Conservation (phyloP, 1,140 invertebrate species). For the Drosophila navojoa region DNA sequence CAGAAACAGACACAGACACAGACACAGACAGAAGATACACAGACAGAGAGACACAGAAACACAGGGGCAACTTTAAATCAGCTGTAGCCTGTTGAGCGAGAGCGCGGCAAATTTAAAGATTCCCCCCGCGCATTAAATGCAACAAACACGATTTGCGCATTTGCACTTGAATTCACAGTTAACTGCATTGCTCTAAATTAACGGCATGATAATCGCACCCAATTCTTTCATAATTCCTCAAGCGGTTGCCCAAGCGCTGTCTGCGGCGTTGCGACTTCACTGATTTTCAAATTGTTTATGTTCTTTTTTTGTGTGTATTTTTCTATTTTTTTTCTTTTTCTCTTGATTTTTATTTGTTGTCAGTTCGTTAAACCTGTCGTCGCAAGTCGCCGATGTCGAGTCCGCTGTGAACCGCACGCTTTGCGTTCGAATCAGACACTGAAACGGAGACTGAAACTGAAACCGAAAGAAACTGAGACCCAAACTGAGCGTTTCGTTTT, state of each 20-base stretch:
- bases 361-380: slow-evolving; percentile 19
- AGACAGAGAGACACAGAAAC: neutral
- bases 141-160: neutral
- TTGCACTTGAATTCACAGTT: slow-evolving; percentile 12
- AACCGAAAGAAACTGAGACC: slow-evolving; percentile 51
- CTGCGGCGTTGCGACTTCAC: slow-evolving; percentile 20
- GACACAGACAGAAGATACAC: neutral
- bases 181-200: neutral
- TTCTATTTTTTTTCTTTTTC: slow-evolving; percentile 21
- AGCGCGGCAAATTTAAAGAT: slow-evolving; percentile 40
- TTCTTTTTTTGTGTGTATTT: slow-evolving; percentile 15
- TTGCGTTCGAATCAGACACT: slow-evolving; percentile 60
- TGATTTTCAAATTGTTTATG: neutral
- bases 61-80: slow-evolving; percentile 46
- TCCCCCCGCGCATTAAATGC: neutral
- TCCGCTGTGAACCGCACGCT: slow-evolving; percentile 57
- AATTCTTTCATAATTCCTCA: slow-evolving; percentile 70
- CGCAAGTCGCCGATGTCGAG: slow-evolving; percentile 13
- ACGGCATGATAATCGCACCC: slow-evolving; percentile 51
- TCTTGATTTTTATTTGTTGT: slow-evolving; percentile 14
- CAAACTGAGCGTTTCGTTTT: slow-evolving; percentile 17
- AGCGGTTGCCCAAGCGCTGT: slow-evolving; percentile 26
- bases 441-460: slow-evolving; percentile 55
- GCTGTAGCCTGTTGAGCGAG: slow-evolving; percentile 75
- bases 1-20: slow-evolving; percentile 6